These are phyloP conservation scores for Pseudochirops corinnae DNA, from an alignment of 2,797 vertebrate species.

Conservation along the genomic window DNA sequence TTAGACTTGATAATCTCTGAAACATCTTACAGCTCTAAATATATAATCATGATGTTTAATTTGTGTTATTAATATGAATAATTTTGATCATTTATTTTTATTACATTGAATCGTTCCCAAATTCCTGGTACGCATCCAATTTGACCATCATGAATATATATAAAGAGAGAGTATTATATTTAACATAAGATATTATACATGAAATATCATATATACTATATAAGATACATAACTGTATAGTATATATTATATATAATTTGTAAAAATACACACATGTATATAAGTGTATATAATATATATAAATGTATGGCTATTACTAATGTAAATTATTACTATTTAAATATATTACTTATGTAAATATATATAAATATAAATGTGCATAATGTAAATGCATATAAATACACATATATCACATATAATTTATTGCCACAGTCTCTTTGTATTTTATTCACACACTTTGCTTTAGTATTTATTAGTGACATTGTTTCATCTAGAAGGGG, in stretches of 20 bases:
- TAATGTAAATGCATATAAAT: background rate
- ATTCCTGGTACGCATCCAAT: background rate
- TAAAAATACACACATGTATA: no score
- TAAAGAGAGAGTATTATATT: background rate
- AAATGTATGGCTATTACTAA: no score
- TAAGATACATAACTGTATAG: no score
- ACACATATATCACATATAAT: background rate
- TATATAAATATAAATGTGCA: no score
- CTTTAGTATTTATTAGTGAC: background rate
- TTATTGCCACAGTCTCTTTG: background rate
- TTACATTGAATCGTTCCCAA: background rate
- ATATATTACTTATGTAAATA: no score
- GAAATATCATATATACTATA: background rate
- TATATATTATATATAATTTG: no score
- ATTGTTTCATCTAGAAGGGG: background rate
- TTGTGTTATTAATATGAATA: background rate
- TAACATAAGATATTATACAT: background rate
- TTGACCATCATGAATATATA: background rate
- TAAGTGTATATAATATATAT: no score
- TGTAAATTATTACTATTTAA: no score
- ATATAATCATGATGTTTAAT: background rate
- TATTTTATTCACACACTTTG: background rate
- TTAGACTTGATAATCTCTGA: background rate
- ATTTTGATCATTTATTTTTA: background rate
- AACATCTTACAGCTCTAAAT: background rate